Conservation (phyloP, 2,888 invertebrate species). For the Desoria tigrina region DNA sequence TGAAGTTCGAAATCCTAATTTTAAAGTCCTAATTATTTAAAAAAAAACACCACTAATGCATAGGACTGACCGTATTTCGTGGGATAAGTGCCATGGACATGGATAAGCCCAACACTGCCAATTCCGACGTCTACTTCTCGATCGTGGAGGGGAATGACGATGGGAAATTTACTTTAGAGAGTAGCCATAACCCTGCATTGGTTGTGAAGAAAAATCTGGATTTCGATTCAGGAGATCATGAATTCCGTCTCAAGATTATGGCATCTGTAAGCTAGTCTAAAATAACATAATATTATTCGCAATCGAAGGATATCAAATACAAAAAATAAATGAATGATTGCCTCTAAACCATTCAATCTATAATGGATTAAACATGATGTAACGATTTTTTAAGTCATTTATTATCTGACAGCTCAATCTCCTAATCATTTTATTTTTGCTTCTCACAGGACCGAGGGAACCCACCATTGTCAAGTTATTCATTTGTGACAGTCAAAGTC, state of each 20-base stretch:
- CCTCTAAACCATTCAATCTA: too few species aligned
- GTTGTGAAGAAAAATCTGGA: slow-evolving; percentile 73
- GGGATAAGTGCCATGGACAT: slow-evolving; percentile 78
- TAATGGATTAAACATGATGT: too few species aligned
- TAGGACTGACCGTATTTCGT: slow-evolving; percentile 75
- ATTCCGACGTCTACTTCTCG: slow-evolving; percentile 80
- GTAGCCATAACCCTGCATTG: slow-evolving; percentile 71
- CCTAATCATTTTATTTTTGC: neutral
- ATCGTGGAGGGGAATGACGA: slow-evolving; percentile 70
- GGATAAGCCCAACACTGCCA: slow-evolving; percentile 84
- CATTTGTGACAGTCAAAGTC: slow-evolving; percentile 71
- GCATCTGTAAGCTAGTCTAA: slow-evolving; percentile 67
- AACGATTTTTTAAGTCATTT: slow-evolving; percentile 5
- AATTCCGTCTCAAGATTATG: slow-evolving; percentile 71
- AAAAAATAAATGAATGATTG: too few species aligned
- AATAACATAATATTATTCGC: neutral
- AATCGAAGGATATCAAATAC: neutral
- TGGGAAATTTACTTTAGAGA: slow-evolving; percentile 78
- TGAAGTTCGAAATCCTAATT: too few species aligned
- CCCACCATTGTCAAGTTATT: slow-evolving; percentile 72
- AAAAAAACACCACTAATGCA: too few species aligned
- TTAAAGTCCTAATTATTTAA: too few species aligned
- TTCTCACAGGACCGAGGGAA: slow-evolving; percentile 73
- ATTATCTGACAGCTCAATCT: slow-evolving; percentile 26
- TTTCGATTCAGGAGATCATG: slow-evolving; percentile 76